Conservation (phyloP, 2,113 vertebrate species). For the Polypterus bichir region DNA sequence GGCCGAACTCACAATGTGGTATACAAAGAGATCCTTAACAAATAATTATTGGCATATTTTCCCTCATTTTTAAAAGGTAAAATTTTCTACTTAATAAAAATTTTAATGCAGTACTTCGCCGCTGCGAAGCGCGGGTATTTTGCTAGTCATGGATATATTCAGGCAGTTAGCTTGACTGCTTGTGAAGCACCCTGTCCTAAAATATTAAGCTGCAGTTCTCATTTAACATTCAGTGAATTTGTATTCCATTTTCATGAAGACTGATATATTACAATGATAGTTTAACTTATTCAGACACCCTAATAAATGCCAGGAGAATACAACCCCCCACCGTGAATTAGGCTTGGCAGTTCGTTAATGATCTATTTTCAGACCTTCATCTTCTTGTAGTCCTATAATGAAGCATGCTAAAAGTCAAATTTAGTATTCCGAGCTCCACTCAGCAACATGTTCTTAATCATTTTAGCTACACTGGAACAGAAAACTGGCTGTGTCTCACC, state of each 20-base stretch:
- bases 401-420: constrained; percentile 16
- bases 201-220: no score
- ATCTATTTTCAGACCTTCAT: constrained; percentile 38
- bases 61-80: no score
- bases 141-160: no score
- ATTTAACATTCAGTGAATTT: background rate
- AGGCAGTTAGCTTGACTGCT: no score
- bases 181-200: no score
- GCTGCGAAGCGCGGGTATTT: no score
- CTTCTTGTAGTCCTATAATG: constrained; percentile 24
- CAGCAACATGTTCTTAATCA: constrained; percentile 34
- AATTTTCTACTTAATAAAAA: no score
- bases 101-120: no score
- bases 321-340: constrained; percentile 19
- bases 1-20: no score
- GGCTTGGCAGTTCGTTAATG: constrained; percentile 38
- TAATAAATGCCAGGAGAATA: constrained; percentile 33
- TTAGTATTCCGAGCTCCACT: constrained; percentile 28
- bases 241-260: constrained; percentile 21
- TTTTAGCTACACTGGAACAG: constrained; percentile 12
- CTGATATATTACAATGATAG: constrained; percentile 36
- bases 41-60: no score
- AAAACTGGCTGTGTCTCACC: constrained; percentile 17
- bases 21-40: no score
- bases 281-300: constrained; percentile 25